Evolutionary conservation across 2,888 invertebrate genomes (phyloP), one percentile per base, ranked within the genome.

Genomic region (Allacma fusca): DNA sequence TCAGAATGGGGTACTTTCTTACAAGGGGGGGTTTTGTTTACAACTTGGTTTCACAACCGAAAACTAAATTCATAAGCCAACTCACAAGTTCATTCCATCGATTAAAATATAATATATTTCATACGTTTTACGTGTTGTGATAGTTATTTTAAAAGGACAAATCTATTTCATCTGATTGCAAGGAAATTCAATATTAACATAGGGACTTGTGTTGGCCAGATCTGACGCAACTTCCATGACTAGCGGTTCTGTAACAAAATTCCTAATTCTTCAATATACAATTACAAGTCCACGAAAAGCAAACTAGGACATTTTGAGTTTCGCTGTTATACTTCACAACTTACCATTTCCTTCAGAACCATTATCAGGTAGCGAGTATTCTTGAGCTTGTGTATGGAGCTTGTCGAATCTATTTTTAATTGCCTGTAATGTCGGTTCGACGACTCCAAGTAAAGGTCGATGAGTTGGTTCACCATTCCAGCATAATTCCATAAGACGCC

Each of bases 401-500:
- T 79, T 76, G 28, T 81, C 80, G 68, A 80, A 84, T 29, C 80
- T 73, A 23, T 24, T 40, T 76, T 80, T 82, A 24, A 84, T 84
- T 12, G 87, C 86, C 84, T 91, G 90, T 1, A 95, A 88, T 29
- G 90, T 89, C 0, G 91, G 91, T 84, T 93, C 92, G 0, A 95
- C 91, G 83, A 93, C 91, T 1, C 95, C 95, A 0, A 94, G 88
- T n/a, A 93, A 88, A 0, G 95, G 94, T 19, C 95, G 88, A 80
- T 90, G 89, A 0, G 88, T 86, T 0, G 94, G 92, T 80, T 94
- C 93, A 0, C 92, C 91, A 40, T 91, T 90, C 95, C 95, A 95
- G 85, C 95, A 95, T 50, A 91, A 90, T 85, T 92, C 89, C 95
- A 95, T 95, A 50, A 95, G 87, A 68, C 89, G 88, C 95, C 95